phyloP scores from a whole-genome alignment of 2,797 vertebrate genomes.

The Mallotus villosus region DNA sequence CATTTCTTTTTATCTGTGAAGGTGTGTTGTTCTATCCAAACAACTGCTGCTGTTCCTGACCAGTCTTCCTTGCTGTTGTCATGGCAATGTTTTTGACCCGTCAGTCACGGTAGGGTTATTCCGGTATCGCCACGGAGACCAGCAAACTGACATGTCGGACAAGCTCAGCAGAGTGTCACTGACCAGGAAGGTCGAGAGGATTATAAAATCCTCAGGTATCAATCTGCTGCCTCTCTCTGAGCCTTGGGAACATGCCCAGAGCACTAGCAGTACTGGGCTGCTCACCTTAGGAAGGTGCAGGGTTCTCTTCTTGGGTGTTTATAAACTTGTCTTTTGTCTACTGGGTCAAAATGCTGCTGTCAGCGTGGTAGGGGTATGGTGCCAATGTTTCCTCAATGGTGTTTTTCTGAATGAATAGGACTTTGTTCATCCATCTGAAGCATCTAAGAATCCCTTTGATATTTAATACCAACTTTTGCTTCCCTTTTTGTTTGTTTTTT shows the following conservation, averaged over 20 bases:
- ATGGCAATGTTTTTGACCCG: conserved; percentile 42
- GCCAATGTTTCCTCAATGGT: too few relatives aligned
- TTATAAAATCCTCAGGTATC: conserved; percentile 56
- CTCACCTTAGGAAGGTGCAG: not conserved
- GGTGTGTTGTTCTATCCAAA: too few relatives aligned
- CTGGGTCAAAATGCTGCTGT: too few relatives aligned
- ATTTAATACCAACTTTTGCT: too few relatives aligned
- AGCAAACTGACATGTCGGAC: conserved; percentile 60
- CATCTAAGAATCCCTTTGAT: too few relatives aligned
- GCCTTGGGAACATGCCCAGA: conserved; percentile 25
- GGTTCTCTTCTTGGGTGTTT: not conserved
- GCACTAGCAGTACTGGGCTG: conserved; percentile 39
- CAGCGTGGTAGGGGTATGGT: too few relatives aligned
- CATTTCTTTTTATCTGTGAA: too few relatives aligned
- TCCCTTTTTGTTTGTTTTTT: too few relatives aligned
- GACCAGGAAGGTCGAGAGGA: conserved; percentile 59
- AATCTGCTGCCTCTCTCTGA: conserved; percentile 41
- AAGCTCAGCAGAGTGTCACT: conserved; percentile 47
- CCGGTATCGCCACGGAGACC: conserved; percentile 29
- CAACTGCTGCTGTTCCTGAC: too few relatives aligned
- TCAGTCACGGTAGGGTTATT: conserved; percentile 65
- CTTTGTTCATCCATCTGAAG: too few relatives aligned
- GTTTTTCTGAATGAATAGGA: too few relatives aligned
- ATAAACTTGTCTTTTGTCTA: not conserved
- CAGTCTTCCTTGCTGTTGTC: not conserved